A percentile compares a stretch with the other conserved stretches of the same genome.
Evolutionary conservation across 2,888 invertebrate species (phyloP).

Genomic region (Agrotis ipsilon): DNA sequence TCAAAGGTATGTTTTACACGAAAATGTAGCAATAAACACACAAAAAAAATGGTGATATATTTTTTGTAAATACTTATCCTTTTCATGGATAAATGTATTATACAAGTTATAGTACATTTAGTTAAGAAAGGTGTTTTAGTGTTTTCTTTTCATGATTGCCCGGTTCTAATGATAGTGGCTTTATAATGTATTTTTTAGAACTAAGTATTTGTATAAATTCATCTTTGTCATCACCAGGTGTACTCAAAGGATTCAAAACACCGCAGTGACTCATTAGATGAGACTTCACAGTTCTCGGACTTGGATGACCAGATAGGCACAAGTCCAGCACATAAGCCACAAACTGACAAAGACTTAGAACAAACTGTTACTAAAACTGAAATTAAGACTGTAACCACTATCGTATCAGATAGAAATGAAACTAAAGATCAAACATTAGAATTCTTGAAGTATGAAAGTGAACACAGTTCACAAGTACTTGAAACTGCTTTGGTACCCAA

Average conservation of each 20-base stretch:
- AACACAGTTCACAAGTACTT: constrained; percentile 81
- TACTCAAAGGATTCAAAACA: constrained; percentile 88
- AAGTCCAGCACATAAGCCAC: constrained; percentile 82
- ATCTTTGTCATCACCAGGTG: constrained; percentile 72
- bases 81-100: constrained; percentile 25
- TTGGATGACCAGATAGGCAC: constrained; percentile 87
- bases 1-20: constrained; percentile 81
- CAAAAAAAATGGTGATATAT: neutral
- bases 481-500: constrained; percentile 64
- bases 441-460: constrained; percentile 84
- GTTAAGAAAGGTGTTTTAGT: neutral
- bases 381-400: constrained; percentile 67
- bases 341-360: constrained; percentile 72
- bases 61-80: constrained; percentile 20
- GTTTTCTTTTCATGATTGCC: too few relatives aligned
- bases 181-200: neutral
- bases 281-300: constrained; percentile 89
- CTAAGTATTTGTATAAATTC: neutral
- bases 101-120: neutral
- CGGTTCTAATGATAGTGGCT: neutral
- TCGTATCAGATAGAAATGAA: constrained; percentile 66
- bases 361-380: constrained; percentile 66
- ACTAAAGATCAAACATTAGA: constrained; percentile 78
- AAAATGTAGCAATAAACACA: too few relatives aligned
- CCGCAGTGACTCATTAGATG: constrained; percentile 88